phyloP scores from a whole-genome alignment of 2,113 vertebrate genomes.

The Bolborhynchus lineola region DNA sequence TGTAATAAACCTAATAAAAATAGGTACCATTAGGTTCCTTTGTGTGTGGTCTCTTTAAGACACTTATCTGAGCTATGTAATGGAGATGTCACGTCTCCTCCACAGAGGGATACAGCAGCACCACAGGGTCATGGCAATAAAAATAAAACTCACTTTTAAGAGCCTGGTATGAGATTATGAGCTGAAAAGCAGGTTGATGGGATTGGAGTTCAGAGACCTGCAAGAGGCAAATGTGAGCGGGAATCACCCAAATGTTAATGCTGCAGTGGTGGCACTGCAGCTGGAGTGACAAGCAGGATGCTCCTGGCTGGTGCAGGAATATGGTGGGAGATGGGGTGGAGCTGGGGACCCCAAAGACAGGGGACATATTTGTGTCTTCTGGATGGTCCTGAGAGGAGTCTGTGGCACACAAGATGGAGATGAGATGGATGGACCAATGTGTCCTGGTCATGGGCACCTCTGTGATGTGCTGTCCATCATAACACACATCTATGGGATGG shows the following conservation, averaged over 20 bases:
- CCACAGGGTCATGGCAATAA: constrained; percentile 30
- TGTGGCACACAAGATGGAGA: not conserved
- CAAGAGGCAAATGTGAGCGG: not conserved
- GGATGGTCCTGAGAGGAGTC: not conserved
- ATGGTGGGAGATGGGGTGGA: rapidly evolving
- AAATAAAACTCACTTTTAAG: constrained; percentile 52
- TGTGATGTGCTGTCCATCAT: not conserved
- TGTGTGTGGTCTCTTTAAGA: constrained; percentile 66
- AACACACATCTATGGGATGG: not conserved
- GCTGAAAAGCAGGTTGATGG: not conserved
- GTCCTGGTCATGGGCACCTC: not conserved
- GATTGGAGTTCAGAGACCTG: not conserved
- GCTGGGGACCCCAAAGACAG: not conserved
- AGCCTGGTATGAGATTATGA: not conserved
- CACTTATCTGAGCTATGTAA: constrained; percentile 59
- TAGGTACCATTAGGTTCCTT: constrained; percentile 62
- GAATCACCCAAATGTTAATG: not conserved
- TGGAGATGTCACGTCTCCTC: constrained; percentile 64
- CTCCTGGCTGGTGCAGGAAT: not conserved
- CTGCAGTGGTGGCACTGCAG: not conserved
- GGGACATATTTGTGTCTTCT: not conserved
- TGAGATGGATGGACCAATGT: not conserved
- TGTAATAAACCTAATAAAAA: constrained; percentile 71
- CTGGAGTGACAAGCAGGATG: not conserved
- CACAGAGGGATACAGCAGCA: constrained; percentile 20